These are phyloP conservation scores for Osmoderma eremita DNA, from an alignment of 2,888 invertebrate genomes.

Conservation along the genomic window DNA sequence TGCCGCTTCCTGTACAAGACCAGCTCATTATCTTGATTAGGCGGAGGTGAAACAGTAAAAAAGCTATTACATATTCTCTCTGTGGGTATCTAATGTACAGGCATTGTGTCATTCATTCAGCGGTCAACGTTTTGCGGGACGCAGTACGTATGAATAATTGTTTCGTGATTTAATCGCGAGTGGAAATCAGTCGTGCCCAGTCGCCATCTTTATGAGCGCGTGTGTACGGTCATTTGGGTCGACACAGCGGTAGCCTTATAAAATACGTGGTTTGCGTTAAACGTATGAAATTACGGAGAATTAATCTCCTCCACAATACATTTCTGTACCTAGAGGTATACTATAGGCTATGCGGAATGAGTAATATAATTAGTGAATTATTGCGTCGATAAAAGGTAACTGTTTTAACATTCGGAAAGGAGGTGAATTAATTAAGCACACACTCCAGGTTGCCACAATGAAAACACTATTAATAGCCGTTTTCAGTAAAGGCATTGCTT, in stretches of 20 bases:
- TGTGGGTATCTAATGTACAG: background rate
- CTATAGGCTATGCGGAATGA: no score
- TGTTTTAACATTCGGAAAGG: background rate
- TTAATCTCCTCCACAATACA: background rate
- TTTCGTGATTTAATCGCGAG: background rate
- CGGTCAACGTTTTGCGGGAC: slow-evolving; percentile 1
- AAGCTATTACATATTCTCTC: background rate
- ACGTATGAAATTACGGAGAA: slow-evolving; percentile 6
- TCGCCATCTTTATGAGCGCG: background rate
- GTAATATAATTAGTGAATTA: no score
- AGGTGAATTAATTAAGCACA: background rate
- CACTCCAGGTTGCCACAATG: no score
- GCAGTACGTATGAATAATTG: slow-evolving; percentile 12
- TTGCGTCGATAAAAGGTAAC: no score
- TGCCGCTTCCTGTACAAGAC: background rate
- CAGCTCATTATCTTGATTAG: slow-evolving; percentile 4
- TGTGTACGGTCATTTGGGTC: background rate
- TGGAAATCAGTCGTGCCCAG: background rate
- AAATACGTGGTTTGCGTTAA: slow-evolving; percentile 1
- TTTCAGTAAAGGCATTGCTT: no score
- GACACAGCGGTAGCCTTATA: background rate
- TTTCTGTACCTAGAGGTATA: no score
- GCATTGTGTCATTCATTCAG: slow-evolving; percentile 5
- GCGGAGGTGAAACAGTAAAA: background rate
- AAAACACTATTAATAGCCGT: no score